Evolutionary conservation across 1,140 invertebrate species (phyloP).

Genomic region (Mamestra configurata): DNA sequence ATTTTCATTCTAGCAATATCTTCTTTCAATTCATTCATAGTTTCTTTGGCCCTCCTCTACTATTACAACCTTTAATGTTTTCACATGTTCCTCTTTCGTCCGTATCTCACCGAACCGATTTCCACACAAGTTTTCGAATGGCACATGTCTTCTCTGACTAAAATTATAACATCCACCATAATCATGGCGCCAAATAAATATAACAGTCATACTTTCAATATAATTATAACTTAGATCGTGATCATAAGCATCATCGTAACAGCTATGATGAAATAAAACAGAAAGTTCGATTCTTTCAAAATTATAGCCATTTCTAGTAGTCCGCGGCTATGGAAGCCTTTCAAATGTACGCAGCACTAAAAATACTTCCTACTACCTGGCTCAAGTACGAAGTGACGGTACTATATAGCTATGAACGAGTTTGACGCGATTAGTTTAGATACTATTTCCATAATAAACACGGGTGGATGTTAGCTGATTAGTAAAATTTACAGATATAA

Average conservation of each 20-base stretch:
- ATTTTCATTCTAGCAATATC: too few relatives aligned
- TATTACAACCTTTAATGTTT: too few relatives aligned
- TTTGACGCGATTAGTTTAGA: conserved; percentile 34
- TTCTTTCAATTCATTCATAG: too few relatives aligned
- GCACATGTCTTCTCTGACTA: background rate
- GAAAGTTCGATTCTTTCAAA: conserved; percentile 31
- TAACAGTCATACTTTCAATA: background rate
- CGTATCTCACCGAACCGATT: too few relatives aligned
- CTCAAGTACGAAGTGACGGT: conserved; percentile 3
- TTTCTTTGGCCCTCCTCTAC: too few relatives aligned
- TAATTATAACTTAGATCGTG: background rate
- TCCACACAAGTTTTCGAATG: too few relatives aligned
- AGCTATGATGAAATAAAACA: background rate
- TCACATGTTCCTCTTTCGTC: too few relatives aligned
- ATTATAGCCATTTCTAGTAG: conserved; percentile 18
- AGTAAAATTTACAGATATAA: too few relatives aligned
- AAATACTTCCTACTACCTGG: conserved; percentile 54
- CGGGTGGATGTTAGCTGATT: background rate
- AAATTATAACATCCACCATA: background rate
- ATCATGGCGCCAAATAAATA: conserved; percentile 1
- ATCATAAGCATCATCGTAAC: background rate
- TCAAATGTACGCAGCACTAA: conserved; percentile 57
- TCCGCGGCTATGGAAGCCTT: conserved; percentile 56
- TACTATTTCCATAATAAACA: conserved; percentile 15
- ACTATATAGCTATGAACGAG: conserved; percentile 37